A percentile compares a stretch with the other conserved stretches of the same genome.
Conservation (phyloP, 2,113 vertebrate genomes). For the Ciconia stormi region DNA sequence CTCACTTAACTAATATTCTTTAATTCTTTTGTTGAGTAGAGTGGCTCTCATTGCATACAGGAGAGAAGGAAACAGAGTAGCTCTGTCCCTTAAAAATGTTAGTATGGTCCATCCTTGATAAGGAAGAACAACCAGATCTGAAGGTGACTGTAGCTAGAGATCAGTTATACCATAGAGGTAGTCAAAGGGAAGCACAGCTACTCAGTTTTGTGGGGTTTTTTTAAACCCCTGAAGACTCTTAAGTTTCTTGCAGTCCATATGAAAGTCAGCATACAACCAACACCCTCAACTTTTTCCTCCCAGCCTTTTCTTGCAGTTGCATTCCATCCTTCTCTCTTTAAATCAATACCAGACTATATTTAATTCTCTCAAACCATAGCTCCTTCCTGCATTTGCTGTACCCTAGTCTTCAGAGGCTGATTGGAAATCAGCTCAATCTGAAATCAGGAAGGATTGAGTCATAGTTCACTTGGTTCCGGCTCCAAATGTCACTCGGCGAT, state of each 20-base stretch:
- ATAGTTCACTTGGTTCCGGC: conserved; percentile 34
- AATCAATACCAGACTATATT: conserved; percentile 45
- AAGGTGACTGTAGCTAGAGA: neutral
- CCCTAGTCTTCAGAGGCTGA: conserved; percentile 6
- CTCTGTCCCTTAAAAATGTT: neutral
- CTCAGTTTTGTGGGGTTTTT: neutral
- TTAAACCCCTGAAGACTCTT: neutral
- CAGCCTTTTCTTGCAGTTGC: neutral
- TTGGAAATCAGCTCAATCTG: conserved; percentile 43
- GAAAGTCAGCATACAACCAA: neutral
- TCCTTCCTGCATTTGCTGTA: conserved; percentile 19
- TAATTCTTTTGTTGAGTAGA: neutral
- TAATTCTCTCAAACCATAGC: conserved; percentile 31
- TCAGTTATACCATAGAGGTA: neutral
- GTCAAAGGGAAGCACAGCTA: neutral
- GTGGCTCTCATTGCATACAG: neutral
- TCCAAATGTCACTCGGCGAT: neutral
- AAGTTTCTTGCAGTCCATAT: neutral
- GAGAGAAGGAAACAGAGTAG: neutral
- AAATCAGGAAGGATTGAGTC: conserved; percentile 38
- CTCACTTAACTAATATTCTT: neutral
- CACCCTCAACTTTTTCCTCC: neutral
- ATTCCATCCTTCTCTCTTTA: conserved; percentile 10
- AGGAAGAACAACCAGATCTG: neutral
- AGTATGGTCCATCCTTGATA: neutral